Base-by-base conservation (phyloP, 2,797 vertebrate species). In the Chrosomus eos region DNA sequence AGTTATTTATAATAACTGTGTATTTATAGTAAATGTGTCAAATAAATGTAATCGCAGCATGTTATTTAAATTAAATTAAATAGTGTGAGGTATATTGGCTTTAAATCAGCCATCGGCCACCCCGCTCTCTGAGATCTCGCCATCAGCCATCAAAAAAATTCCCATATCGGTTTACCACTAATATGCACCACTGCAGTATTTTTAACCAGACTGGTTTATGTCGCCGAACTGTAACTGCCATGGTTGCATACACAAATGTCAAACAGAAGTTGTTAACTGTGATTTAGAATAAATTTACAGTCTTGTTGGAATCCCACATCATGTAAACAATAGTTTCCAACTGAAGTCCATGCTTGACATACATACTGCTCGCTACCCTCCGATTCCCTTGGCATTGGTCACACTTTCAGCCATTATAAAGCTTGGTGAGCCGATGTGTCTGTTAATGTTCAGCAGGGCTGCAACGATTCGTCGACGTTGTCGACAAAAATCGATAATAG, bases 401-500 rank as follows among this genome's bases (percentile, higher is more conserved):
- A 33, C 31, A 33, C 84, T 74, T 77, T 67, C 71, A 67, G n/a
- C 33, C 21, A 14, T 81, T 67, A 23, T 1, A 62, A 60, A 74
- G 28, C n/a, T 21, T 55, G 36, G 68, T 82, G 79, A 83, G 58
- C 45, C 19, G 48, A 75, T 73, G 79, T 53, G 13, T 86, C 80
- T 87, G 72, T 87, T 91, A 87, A 88, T 33, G 33, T 72, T 53
- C 75, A 70, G 55, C n/a, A n/a, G n/a, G n/a, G n/a, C n/a, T n/a
- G n/a, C n/a, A n/a, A n/a, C n/a, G n/a, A n/a, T n/a, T n/a, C n/a
- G n/a, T n/a, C n/a, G n/a, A n/a, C n/a, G n/a, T n/a, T n/a, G n/a
- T n/a, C n/a, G n/a, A n/a, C n/a, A n/a, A n/a, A n/a, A n/a, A n/a
- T n/a, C n/a, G n/a, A n/a, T n/a, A n/a, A n/a, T n/a, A n/a, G n/a